Conservation (phyloP, 2,113 vertebrate species). For the Ondatra zibethicus region DNA sequence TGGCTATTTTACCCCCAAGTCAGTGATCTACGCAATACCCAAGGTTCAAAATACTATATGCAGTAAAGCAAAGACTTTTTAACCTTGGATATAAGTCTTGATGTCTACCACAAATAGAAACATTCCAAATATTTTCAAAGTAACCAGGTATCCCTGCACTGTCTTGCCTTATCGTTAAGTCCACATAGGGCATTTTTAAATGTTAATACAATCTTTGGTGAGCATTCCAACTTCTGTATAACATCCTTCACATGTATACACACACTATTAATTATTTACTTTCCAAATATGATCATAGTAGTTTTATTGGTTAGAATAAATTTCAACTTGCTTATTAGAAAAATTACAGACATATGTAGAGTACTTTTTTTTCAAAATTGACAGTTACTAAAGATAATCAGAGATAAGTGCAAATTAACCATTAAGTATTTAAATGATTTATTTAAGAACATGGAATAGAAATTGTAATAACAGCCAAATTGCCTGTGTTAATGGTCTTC, state of each 20-base stretch:
- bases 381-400: conserved; percentile 52
- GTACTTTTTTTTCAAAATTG: not conserved
- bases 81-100: not conserved
- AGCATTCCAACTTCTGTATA: not conserved
- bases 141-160: not conserved
- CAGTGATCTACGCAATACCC: not conserved
- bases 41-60: not conserved
- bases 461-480: conserved; percentile 54
- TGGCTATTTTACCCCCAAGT: not conserved
- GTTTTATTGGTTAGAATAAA: conserved; percentile 43
- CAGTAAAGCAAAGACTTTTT: not conserved
- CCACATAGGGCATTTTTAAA: conserved; percentile 2
- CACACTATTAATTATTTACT: not conserved
- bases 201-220: not conserved
- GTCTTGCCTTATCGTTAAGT: not conserved
- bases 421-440: conserved; percentile 55
- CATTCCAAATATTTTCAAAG: not conserved
- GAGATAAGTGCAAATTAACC: conserved; percentile 30
- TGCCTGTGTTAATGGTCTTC: conserved; percentile 61
- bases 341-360: not conserved
- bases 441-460: conserved; percentile 19
- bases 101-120: not conserved
- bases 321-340: conserved; percentile 20
- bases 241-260: not conserved
- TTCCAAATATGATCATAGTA: not conserved